phyloP scores from a whole-genome alignment of 2,113 vertebrate genomes.

The Cnemophilus loriae region DNA sequence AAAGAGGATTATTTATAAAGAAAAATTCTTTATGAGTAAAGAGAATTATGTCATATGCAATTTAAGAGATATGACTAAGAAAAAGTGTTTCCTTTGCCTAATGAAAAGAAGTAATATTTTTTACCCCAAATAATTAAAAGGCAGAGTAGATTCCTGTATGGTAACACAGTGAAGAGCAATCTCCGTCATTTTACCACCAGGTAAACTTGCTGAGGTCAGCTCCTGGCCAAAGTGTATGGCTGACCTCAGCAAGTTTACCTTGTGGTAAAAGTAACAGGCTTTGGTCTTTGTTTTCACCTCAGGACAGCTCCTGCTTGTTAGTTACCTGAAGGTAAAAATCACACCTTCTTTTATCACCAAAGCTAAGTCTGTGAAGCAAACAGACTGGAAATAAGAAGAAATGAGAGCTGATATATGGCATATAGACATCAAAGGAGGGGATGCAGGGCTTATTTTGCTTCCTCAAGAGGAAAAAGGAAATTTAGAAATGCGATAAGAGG shows the following conservation, averaged over 20 bases:
- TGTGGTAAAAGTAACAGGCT: not conserved
- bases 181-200: not conserved
- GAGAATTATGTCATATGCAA: not conserved
- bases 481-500: not conserved
- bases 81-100: not conserved
- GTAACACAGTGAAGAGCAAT: not conserved
- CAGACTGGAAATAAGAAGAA: not conserved
- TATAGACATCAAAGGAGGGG: not conserved
- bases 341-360: constrained; percentile 16
- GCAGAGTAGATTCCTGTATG: not conserved
- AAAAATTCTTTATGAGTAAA: not conserved
- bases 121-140: not conserved
- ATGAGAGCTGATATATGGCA: not conserved
- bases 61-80: not conserved
- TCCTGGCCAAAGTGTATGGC: not conserved
- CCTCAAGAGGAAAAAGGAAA: not conserved
- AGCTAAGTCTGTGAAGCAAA: constrained; percentile 3
- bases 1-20: not conserved
- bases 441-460: not conserved
- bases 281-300: constrained; percentile 41
- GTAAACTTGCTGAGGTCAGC: constrained; percentile 5
- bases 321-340: constrained; percentile 41
- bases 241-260: constrained; percentile 11
- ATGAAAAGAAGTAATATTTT: not conserved
- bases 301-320: not conserved